Evolutionary conservation across 1,140 invertebrate genomes (phyloP), one percentile per base, ranked within the genome.

Genomic region (Drosophila elegans): DNA sequence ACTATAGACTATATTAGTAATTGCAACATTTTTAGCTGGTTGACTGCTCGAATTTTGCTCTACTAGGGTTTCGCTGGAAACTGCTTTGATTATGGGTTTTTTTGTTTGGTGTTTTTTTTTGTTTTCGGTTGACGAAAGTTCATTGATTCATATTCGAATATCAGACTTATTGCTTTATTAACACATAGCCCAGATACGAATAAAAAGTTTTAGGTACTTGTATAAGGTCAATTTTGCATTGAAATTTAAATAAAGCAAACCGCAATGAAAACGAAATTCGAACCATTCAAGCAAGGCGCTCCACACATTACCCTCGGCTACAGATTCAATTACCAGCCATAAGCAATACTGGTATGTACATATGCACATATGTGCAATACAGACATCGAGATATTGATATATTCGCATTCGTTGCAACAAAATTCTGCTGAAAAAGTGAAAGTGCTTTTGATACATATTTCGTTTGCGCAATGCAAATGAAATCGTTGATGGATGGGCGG

Each of bases 221-320:
- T 34, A 13, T 34, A 25, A 11, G 36, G 29, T 25, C 39, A 21
- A 45, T 41, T 25, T 72, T 57, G 71, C 60, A 74, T 76, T 76
- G 56, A 80, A 77, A 84, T 80, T 80, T 68, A 75, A 84, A 85
- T 85, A 80, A 68, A 72, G 25, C 42, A 69, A 78, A 72, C 78
- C 82, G 59, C 81, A 80, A 80, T 68, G 56, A 56, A 69, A 63
- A 67, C 61, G 78, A 86, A 85, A 85, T 78, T 72, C 49, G 61
- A 85, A 49, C 64, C 78, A 78, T 53, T 78, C 77, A 60, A 67
- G 78, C 82, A 86, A 85, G 69, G 82, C 81, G 48, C 55, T 42
- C 51, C 49, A 62, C 66, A 76, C 74, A 44, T 62, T 49, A 39
- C 44, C 55, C 51, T 61, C 59, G 55, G 62, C 56, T 39, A 56